Evolutionary conservation across 2,888 invertebrate genomes (phyloP).

Genomic region (Caenorhabditis doughertyi): DNA sequence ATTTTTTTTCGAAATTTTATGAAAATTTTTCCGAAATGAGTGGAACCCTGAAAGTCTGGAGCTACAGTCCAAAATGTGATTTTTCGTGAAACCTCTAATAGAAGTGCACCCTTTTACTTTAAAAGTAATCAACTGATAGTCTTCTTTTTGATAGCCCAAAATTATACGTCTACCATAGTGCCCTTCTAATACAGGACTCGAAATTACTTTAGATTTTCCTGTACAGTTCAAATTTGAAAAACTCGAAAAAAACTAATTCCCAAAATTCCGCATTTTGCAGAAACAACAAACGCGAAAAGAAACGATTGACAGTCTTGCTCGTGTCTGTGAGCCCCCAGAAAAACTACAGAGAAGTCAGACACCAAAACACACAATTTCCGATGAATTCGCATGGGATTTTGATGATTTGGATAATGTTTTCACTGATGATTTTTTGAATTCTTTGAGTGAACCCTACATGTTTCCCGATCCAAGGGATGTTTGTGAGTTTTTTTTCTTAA

Average conservation of each 20-base stretch:
- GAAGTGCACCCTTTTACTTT: too few species aligned
- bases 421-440: constrained; percentile 84
- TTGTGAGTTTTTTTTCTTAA: constrained; percentile 51
- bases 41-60: too few species aligned
- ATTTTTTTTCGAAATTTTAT: too few species aligned
- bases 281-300: constrained; percentile 41
- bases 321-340: constrained; percentile 41
- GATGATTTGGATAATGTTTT: constrained; percentile 83
- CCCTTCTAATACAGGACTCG: too few species aligned
- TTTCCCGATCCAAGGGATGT: constrained; percentile 97
- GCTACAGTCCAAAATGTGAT: too few species aligned
- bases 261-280: constrained; percentile 10
- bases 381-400: constrained; percentile 69
- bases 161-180: too few species aligned
- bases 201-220: too few species aligned
- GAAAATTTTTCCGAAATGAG: too few species aligned
- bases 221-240: too few species aligned
- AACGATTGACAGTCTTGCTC: background rate
- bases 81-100: too few species aligned
- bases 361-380: constrained; percentile 75
- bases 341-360: constrained; percentile 74
- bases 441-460: constrained; percentile 89
- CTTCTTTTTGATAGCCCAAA: too few species aligned
- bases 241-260: background rate
- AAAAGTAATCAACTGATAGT: too few species aligned